phyloP scores from a whole-genome alignment of 2,113 vertebrate genomes.

The Cyprinodon variegatus region DNA sequence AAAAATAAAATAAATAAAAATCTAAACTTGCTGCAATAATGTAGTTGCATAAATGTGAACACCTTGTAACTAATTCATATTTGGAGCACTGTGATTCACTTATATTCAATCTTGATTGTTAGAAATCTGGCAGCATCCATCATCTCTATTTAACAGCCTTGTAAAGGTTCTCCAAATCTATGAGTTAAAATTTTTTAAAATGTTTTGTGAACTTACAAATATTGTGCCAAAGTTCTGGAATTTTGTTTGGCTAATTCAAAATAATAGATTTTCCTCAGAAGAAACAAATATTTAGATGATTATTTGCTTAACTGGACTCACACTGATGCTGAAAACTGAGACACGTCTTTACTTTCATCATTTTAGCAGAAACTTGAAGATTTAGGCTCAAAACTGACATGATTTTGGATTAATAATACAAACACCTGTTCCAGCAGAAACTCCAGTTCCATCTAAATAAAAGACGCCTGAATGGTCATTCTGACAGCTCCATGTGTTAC shows the following conservation, averaged over 20 bases:
- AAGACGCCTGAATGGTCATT: not conserved
- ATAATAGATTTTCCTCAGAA: not conserved
- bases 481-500: not conserved
- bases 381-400: not conserved
- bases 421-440: not conserved
- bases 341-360: not conserved
- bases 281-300: not conserved
- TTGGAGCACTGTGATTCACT: not conserved
- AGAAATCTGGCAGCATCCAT: not conserved
- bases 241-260: not conserved
- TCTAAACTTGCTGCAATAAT: not conserved
- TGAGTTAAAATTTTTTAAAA: not conserved
- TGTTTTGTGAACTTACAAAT: not conserved
- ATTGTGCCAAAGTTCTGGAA: not conserved
- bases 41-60: not conserved
- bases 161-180: not conserved
- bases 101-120: not conserved
- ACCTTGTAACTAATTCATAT: not conserved
- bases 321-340: not conserved
- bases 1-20: not conserved
- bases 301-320: not conserved
- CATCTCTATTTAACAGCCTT: not conserved
- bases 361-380: not conserved
- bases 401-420: not conserved
- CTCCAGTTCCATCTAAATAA: not conserved